phyloP scores from a whole-genome alignment of 2,113 vertebrate species.

The Fulica atra region DNA sequence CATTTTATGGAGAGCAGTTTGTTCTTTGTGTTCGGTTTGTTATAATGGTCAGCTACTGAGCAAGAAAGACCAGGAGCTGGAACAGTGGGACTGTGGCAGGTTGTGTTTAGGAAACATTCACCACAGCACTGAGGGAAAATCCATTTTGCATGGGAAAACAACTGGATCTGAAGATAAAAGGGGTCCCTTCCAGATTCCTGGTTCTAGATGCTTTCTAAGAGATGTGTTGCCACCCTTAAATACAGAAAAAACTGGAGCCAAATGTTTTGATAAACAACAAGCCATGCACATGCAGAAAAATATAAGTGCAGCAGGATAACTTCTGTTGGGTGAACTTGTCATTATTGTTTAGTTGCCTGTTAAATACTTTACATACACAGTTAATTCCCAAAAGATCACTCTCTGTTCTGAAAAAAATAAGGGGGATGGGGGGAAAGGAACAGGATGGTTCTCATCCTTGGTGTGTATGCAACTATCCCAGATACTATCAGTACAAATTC shows the following conservation, averaged over 20 bases:
- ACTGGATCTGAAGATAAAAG: background rate
- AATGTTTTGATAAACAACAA: background rate
- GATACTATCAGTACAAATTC: background rate
- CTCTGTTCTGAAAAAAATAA: background rate
- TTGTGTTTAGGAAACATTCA: background rate
- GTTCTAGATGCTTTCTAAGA: background rate
- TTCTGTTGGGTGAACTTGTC: background rate
- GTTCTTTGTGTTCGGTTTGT: background rate
- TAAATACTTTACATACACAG: background rate
- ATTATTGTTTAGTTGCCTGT: background rate
- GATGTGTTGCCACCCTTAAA: background rate
- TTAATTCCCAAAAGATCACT: background rate
- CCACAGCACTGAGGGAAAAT: background rate
- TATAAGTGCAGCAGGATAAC: background rate
- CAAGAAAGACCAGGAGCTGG: background rate
- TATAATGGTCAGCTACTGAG: background rate
- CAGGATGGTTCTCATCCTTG: background rate
- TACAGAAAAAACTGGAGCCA: background rate
- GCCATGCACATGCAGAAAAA: background rate
- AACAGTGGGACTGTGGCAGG: background rate
- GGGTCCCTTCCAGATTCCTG: background rate
- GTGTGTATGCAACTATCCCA: background rate
- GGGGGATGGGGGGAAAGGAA: background rate
- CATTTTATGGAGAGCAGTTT: background rate
- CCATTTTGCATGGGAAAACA: background rate